These are phyloP conservation scores for Antheraea assamensis DNA, from an alignment of 2,888 invertebrate species.

Conservation along the genomic window DNA sequence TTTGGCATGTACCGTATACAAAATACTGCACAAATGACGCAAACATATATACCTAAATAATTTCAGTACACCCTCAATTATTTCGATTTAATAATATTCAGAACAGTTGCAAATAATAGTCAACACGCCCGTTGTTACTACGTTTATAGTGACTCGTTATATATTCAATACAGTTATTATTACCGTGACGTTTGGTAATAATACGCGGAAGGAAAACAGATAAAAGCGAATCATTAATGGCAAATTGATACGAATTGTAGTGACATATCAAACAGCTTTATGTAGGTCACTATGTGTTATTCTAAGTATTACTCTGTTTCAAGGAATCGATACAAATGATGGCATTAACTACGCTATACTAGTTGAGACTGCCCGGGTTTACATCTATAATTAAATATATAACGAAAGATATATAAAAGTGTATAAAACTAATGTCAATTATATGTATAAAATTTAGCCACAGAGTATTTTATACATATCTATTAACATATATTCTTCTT, in stretches of 20 bases:
- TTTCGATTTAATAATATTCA: constrained; percentile 73
- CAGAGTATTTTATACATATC: no score
- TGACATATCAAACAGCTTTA: not conserved
- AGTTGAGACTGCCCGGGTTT: not conserved
- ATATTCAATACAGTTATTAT: constrained; percentile 63
- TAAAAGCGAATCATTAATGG: not conserved
- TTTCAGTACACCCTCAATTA: constrained; percentile 21
- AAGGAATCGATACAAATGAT: not conserved
- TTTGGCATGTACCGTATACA: not conserved
- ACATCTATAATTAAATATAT: not conserved
- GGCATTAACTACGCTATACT: not conserved
- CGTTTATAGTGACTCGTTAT: constrained; percentile 51
- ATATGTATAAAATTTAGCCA: no score
- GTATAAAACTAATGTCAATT: no score
- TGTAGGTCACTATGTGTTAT: not conserved
- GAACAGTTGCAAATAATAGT: constrained; percentile 62
- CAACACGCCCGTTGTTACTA: constrained; percentile 47
- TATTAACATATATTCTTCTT: no score
- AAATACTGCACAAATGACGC: not conserved
- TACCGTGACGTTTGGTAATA: constrained; percentile 30
- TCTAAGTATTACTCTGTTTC: not conserved
- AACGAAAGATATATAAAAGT: not conserved
- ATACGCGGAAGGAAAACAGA: not conserved
- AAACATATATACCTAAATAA: not conserved
- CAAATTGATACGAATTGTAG: constrained; percentile 8